Evolutionary conservation across 2,888 invertebrate genomes (phyloP), one percentile per base, ranked within the genome.

Genomic region (Xanthia icteritia): DNA sequence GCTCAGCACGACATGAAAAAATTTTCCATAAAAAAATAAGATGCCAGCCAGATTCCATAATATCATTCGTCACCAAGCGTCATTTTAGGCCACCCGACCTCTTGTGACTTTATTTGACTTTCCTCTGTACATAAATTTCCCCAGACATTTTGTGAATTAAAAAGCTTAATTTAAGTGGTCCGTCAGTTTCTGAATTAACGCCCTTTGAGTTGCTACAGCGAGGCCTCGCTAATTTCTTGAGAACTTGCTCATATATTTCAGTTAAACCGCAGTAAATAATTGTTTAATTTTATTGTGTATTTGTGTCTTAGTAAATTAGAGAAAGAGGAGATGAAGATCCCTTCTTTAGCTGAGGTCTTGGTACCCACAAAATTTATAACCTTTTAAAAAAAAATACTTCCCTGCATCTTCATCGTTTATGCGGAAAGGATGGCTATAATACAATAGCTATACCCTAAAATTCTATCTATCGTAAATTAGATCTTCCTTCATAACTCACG

Each of bases 121-220:
- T 75, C 70, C 73, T 70, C 77, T 79, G 83, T 85, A 86, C 75
- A 86, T 87, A 87, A 90, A 90, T 89, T 91, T 88, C 86, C 83
- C 79, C 48, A 84, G 88, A 88, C 85, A 80, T 88, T 89, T 86
- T 81, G 74, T 80, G 87, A 87, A 90, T 90, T 89, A 86, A 88
- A 88, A 90, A 87, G 84, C 87, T 89, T 86, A 86, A 89, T 88
- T 82, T 86, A 84, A 88, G 85, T 86, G 85, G 79, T 89, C 78
- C 80, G 77, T 86, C 89, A 89, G 74, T 78, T 86, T 85, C 72
- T 75, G 73, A 72, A 84, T 86, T 81, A 83, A 86, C 80, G 81
- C 86, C 42, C 48, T 78, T 75, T 76, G 74, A 89, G 81, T 64
- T 63, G 80, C 31, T 65, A 77, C 51, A 73, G 45, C 56, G 63